A percentile compares a stretch with the other conserved stretches of the same genome.
These are phyloP conservation scores for Frankliniella intonsa DNA, from an alignment of 2,888 invertebrate species.

Conservation along the genomic window DNA sequence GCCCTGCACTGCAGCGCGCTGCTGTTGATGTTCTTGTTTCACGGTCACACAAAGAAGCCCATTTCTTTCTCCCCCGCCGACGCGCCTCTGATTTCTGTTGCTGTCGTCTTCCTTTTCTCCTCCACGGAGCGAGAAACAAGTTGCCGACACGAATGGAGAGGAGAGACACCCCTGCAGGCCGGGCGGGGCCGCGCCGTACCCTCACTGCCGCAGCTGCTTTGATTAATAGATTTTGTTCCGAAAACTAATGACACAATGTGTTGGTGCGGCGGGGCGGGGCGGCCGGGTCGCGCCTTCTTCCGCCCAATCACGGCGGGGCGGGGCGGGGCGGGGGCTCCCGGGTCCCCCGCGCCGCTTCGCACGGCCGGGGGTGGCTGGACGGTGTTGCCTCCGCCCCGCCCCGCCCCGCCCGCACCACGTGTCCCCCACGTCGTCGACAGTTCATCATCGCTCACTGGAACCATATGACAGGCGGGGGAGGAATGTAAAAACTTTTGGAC, in stretches of 20 bases:
- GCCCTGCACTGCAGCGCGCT: not conserved
- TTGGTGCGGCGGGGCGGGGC: not conserved
- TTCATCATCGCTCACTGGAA: not conserved
- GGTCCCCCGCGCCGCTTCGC: not conserved
- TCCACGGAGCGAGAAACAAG: not conserved
- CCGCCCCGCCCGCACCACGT: not conserved
- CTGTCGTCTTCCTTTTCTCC: not conserved
- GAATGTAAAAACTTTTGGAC: too few relatives aligned
- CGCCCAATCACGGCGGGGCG: not conserved
- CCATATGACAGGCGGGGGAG: not conserved
- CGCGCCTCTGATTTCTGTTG: not conserved
- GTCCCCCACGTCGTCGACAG: not conserved
- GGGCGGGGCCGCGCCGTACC: not conserved
- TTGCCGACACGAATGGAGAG: conserved; percentile 20
- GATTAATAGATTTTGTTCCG: conserved; percentile 22
- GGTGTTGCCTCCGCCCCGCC: too few relatives aligned
- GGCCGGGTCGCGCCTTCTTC: too few relatives aligned
- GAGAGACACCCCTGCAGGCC: not conserved
- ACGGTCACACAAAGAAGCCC: conserved; percentile 12
- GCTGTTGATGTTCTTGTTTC: conserved; percentile 25
- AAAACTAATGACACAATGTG: conserved; percentile 19
- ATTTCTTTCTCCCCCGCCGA: not conserved
- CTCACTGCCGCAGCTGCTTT: not conserved
- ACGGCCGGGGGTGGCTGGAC: not conserved
- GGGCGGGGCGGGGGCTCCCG: too few relatives aligned